Evolutionary conservation across 2,888 invertebrate species (phyloP).

Genomic region (Pristionchus entomophagus): DNA sequence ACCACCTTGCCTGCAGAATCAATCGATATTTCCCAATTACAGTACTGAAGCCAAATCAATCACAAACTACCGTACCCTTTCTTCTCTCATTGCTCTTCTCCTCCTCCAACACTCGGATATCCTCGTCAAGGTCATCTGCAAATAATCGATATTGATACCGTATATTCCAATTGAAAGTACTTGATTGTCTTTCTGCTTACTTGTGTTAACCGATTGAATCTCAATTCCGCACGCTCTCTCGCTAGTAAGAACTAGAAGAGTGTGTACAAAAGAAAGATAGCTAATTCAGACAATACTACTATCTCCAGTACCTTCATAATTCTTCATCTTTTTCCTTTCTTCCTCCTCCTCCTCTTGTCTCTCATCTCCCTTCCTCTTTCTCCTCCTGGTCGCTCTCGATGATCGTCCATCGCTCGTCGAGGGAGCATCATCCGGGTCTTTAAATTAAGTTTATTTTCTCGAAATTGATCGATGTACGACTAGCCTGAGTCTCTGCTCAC

Average conservation of each 20-base stretch:
- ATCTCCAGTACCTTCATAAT: background rate
- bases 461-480: background rate
- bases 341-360: background rate
- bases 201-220: no score
- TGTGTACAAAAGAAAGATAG: no score
- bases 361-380: constrained; percentile 7
- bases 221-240: no score
- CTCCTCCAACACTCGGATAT: background rate
- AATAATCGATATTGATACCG: background rate
- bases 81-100: background rate
- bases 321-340: background rate
- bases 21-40: background rate
- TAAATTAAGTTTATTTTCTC: background rate
- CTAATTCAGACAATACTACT: background rate
- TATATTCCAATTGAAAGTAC: background rate
- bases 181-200: background rate
- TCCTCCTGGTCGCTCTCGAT: background rate
- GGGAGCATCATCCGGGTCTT: background rate
- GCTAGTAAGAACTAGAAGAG: no score
- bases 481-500: background rate
- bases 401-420: background rate
- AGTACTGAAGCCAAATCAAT: no score
- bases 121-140: constrained; percentile 17
- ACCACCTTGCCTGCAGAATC: background rate
- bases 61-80: background rate